These are phyloP conservation scores for Aphidoletes aphidimyza DNA, from an alignment of 2,888 invertebrate species.

Conservation along the genomic window DNA sequence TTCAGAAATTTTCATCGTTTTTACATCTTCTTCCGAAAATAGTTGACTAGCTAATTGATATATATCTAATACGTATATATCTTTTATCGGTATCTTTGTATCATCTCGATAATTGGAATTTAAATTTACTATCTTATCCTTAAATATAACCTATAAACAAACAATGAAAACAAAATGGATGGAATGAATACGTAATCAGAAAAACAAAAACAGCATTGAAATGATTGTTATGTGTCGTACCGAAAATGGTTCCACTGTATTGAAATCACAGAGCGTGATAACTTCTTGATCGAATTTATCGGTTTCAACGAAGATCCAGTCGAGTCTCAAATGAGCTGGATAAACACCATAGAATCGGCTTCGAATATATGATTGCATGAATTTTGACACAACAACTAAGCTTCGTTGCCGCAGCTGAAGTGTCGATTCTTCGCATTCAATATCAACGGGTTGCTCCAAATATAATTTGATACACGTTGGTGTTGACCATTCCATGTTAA, in stretches of 20 bases:
- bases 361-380: neutral
- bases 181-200: neutral
- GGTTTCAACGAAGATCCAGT: neutral
- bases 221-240: neutral
- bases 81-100: neutral
- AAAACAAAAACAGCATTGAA: neutral
- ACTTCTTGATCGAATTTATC: neutral
- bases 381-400: neutral
- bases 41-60: constrained; percentile 44
- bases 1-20: constrained; percentile 39
- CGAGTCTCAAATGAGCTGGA: neutral
- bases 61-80: constrained; percentile 14
- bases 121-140: neutral
- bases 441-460: neutral
- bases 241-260: constrained; percentile 13
- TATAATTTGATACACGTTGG: neutral
- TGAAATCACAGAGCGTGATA: neutral
- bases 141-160: constrained; percentile 10
- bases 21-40: neutral
- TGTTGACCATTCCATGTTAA: neutral
- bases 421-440: neutral
- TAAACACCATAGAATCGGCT: constrained; percentile 20
- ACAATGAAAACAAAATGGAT: neutral
- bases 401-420: neutral
- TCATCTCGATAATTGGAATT: neutral